These are phyloP conservation scores for Bettongia penicillata DNA, from an alignment of 2,113 vertebrate genomes.

Conservation along the genomic window DNA sequence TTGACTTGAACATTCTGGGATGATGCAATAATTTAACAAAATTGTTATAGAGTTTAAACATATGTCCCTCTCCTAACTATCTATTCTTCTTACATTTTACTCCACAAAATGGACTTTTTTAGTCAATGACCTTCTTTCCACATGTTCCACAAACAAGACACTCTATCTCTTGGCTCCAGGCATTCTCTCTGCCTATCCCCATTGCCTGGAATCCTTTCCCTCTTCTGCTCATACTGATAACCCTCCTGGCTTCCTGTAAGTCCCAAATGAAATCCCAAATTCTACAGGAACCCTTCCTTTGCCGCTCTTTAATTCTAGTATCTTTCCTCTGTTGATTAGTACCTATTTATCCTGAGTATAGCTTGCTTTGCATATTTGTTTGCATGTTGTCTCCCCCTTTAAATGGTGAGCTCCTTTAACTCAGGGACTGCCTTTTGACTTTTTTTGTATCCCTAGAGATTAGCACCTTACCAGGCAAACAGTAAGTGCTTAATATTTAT, in stretches of 20 bases:
- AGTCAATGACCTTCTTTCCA: not conserved
- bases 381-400: not conserved
- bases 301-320: not conserved
- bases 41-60: not conserved
- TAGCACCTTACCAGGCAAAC: not conserved
- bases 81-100: not conserved
- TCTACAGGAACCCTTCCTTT: not conserved
- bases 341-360: not conserved
- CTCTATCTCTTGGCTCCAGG: not conserved
- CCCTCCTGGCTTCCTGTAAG: not conserved
- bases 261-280: not conserved
- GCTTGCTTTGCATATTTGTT: not conserved
- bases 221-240: not conserved
- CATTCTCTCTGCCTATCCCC: not conserved
- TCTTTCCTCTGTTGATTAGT: not conserved
- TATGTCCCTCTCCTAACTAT: not conserved
- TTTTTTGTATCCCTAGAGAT: not conserved
- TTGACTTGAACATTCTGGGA: not conserved
- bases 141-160: not conserved
- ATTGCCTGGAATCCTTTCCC: not conserved
- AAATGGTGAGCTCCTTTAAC: not conserved
- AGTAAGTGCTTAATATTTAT: not conserved
- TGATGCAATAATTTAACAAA: not conserved
- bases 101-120: not conserved
- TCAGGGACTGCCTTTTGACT: not conserved